Conservation (phyloP, 2,113 vertebrate genomes). For the Mus pahari region DNA sequence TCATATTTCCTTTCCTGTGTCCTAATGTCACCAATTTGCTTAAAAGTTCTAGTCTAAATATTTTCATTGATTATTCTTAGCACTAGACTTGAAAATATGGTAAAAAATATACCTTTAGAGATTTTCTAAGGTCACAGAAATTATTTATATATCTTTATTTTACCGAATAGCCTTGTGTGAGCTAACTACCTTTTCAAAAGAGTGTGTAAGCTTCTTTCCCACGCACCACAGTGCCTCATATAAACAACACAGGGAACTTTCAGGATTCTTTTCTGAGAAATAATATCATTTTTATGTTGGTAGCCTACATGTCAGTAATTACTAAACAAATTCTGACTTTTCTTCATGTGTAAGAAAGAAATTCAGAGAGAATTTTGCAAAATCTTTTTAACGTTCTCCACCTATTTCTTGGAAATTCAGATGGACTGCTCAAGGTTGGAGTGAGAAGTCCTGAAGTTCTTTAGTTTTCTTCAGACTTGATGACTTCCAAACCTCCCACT, state of each 20-base stretch:
- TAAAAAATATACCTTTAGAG: not conserved
- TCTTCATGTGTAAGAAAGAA: not conserved
- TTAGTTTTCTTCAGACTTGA: not conserved
- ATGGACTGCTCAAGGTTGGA: not conserved
- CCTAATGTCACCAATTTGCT: not conserved
- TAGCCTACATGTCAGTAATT: not conserved
- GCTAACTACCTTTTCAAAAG: not conserved
- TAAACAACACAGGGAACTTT: not conserved
- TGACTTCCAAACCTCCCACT: not conserved
- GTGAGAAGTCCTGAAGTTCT: not conserved
- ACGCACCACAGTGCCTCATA: not conserved
- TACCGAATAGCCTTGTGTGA: not conserved
- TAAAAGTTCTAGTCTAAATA: not conserved
- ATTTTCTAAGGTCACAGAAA: slow-evolving; percentile 5
- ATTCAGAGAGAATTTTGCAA: not conserved
- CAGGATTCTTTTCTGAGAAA: not conserved
- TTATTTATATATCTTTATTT: slow-evolving; percentile 40
- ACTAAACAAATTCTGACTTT: slow-evolving; percentile 46
- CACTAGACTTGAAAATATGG: not conserved
- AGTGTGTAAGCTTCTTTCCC: not conserved
- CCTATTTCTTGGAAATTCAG: not conserved
- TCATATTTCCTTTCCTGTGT: not conserved
- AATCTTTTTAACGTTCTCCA: not conserved
- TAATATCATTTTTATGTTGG: not conserved
- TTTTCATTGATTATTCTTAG: not conserved